These are phyloP conservation scores for Eilema sororculum DNA, from an alignment of 2,888 invertebrate genomes.

Conservation along the genomic window DNA sequence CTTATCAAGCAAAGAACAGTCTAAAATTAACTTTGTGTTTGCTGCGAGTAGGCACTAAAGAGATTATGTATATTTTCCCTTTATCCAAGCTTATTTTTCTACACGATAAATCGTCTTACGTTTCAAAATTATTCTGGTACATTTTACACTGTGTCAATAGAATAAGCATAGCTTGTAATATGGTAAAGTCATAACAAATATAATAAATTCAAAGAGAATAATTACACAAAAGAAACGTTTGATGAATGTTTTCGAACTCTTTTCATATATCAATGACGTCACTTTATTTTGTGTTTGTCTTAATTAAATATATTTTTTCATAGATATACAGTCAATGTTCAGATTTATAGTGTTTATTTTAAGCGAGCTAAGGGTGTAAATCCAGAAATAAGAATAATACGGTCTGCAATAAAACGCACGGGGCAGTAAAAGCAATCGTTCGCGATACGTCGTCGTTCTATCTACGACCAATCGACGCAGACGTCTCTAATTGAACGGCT, in stretches of 20 bases:
- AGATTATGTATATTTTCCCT: neutral
- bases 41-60: neutral
- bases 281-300: neutral
- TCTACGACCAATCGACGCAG: constrained; percentile 66
- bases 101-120: neutral
- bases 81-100: neutral
- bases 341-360: constrained; percentile 4
- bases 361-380: constrained; percentile 39
- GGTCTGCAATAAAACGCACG: constrained; percentile 68
- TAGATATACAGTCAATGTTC: neutral
- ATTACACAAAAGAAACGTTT: neutral
- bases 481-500: constrained; percentile 59
- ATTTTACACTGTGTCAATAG: neutral
- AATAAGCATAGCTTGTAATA: neutral
- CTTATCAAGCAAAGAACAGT: neutral
- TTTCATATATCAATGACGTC: neutral
- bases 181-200: too few species aligned
- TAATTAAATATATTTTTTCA: neutral
- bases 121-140: neutral
- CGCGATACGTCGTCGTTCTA: constrained; percentile 65
- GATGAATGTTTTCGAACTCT: neutral
- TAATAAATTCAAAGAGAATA: neutral
- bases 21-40: neutral
- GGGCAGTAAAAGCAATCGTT: constrained; percentile 63
- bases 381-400: constrained; percentile 59